Evolutionary conservation across 53 echinoderm and acorn worm species (phyloP), one percentile per base, ranked within the genome.

Genomic region (Glandiceps talaboti): DNA sequence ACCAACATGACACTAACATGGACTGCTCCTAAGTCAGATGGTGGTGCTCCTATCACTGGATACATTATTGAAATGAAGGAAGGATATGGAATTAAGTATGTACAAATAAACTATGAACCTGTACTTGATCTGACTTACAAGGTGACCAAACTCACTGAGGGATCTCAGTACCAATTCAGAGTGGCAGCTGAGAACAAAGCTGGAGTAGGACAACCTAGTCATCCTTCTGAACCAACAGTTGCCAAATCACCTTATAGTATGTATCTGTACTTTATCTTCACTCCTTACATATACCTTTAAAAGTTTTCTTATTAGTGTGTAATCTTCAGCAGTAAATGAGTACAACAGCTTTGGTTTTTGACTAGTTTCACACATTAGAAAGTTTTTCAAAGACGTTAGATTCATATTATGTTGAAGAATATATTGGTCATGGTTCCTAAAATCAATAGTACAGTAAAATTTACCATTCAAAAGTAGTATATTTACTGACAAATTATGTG

Each of bases 41-140:
- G 97, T n/a, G 97, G 97, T 27, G 87, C 87, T 31, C 88, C 80
- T 30, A 88, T 97, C 72, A 84, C 86, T 0, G 87, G 84, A 73
- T 97, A 97, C 83, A 73, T 89, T 45, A 78, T 97, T 33, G 97
- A 97, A 84, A 86, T 82, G 83, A 91, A 89, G 77, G 97, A 97
- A 31, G 76, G 85, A 33, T 97, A 88, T 80, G 79, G 89, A 30
- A 78, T 87, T n/a, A 81, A 89, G 1, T 97, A 91, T 91, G 75
- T 87, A 20, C 86, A 89, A 79, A 84, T 84, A 0, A 85, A 84
- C 28, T 73, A 73, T 27, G 28, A 85, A 33, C 80, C 82, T 32
- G 84, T 88, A 0, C 82, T 86, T 1, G 83, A 83, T 6, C 33
- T 81, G 1, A 85, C 83, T 33, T 86, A 79, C 32, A 83, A 88